phyloP scores from a whole-genome alignment of 2,113 vertebrate genomes.

The Gobiocypris rarus region DNA sequence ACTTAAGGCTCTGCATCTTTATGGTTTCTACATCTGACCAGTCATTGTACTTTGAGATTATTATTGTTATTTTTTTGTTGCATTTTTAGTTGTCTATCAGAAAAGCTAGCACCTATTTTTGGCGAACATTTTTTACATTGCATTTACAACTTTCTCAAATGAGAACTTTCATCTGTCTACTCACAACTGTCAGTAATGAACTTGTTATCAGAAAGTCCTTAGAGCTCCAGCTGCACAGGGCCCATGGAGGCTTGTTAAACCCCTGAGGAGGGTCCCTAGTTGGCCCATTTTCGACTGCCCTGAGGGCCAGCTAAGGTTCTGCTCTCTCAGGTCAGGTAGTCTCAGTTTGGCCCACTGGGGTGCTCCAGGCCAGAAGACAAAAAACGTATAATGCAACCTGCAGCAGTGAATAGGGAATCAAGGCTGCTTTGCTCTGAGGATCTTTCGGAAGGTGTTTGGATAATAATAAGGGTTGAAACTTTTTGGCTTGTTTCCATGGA shows the following conservation, averaged over 20 bases:
- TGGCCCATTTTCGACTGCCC: conserved; percentile 52
- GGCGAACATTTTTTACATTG: background rate
- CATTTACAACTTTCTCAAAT: background rate
- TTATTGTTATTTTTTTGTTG: no score
- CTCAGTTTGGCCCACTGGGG: conserved; percentile 32
- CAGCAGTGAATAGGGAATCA: conserved; percentile 35
- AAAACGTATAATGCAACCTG: conserved; percentile 46
- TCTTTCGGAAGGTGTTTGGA: conserved; percentile 42
- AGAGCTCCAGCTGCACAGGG: background rate
- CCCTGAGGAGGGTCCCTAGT: conserved; percentile 36
- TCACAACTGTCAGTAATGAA: conserved; percentile 26
- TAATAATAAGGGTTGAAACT: conserved; percentile 40
- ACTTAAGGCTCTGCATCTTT: conserved; percentile 11
- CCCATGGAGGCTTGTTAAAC: conserved; percentile 37
- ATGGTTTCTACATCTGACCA: background rate
- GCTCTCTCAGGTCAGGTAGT: conserved; percentile 35
- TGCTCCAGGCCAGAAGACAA: conserved; percentile 44
- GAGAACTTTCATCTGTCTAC: background rate
- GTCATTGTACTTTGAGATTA: background rate
- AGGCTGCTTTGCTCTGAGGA: conserved; percentile 36
- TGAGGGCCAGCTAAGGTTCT: conserved; percentile 34
- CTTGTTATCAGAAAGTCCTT: conserved; percentile 42
- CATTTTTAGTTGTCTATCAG: background rate
- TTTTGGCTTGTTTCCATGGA: conserved; percentile 47
- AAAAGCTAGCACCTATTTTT: background rate